Conservation (phyloP, 2,113 vertebrate genomes). For the Maccullochella peelii region DNA sequence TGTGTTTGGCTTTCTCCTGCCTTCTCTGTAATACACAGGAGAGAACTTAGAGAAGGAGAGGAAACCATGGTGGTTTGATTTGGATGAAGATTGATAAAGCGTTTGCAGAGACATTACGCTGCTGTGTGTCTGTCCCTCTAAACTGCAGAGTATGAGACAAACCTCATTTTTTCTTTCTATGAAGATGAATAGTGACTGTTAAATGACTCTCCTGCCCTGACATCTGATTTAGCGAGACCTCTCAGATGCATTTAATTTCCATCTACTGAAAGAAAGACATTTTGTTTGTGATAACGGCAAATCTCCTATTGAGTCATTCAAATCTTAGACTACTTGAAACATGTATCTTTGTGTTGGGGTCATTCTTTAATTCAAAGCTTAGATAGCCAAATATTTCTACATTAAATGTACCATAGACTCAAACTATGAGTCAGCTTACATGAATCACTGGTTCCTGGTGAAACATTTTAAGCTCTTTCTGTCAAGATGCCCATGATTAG, state of each 20-base stretch:
- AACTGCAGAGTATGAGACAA: slow-evolving; percentile 1
- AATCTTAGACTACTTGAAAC: not conserved
- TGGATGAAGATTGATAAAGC: slow-evolving; percentile 41
- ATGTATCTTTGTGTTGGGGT: not conserved
- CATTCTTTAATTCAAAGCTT: not conserved
- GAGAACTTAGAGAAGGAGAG: not conserved
- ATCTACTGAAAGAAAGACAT: slow-evolving; percentile 1
- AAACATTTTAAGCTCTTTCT: not conserved
- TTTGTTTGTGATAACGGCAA: slow-evolving; percentile 47
- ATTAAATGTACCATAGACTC: not conserved
- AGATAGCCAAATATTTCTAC: not conserved
- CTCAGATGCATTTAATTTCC: slow-evolving; percentile 62
- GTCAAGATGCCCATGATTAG: not conserved
- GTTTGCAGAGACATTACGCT: slow-evolving; percentile 12
- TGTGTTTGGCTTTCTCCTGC: not conserved
- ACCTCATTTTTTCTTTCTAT: slow-evolving; percentile 17
- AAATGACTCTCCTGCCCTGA: slow-evolving; percentile 44
- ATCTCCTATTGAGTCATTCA: slow-evolving; percentile 70
- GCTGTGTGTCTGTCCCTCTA: slow-evolving; percentile 35
- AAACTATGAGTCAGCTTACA: not conserved
- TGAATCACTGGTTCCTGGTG: not conserved
- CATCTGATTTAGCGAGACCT: slow-evolving; percentile 77
- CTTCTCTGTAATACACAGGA: slow-evolving; percentile 1
- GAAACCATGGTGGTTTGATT: slow-evolving; percentile 10
- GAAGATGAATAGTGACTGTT: slow-evolving; percentile 35